Base-by-base conservation (phyloP, 2,888 invertebrate genomes). In the Didymodactylos carnosus region DNA sequence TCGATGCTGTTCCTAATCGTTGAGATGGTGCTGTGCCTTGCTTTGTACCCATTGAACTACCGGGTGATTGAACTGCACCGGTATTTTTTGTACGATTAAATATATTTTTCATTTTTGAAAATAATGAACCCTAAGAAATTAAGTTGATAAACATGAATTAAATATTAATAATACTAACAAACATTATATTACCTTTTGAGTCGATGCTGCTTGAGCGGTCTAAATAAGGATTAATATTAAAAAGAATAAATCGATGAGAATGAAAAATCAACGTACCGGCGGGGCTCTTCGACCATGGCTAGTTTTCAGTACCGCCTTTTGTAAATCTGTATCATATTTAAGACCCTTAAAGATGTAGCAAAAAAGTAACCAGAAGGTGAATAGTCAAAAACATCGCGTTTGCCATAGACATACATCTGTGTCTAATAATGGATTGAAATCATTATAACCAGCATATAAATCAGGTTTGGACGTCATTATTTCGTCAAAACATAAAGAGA, bases 271-370 rank as follows among this genome's bases (percentile, higher is more conserved):
- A 77, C 80, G 78, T 78, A 89, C 88, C 76, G 87, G 86, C 76
- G 87, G 85, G 72, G 88, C 88, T 78, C 89, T 84, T 70, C 89
- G 86, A 25, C 88, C 88, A 79, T 90, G 88, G 77, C 90, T 89
- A 27, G 87, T 89, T 77, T 88, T 86, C 39, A 90, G 83, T n/a
- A 91, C 85, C 16, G 90, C 88, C 81, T 90, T 88, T 82, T 90
- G 90, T 79, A 91, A 89, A 39, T 86, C 87, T 77, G 88, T 87
- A 82, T 91, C 91, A 78, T 88, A 87, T 72, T 88, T 86, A 76
- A 90, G 82, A 80, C 88, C 88, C 81, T 89, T n/a, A 4, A 73
- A 39, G n/a, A n/a, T n/a, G n/a, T n/a, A n/a, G n/a, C n/a, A n/a
- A n/a, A n/a, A n/a, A n/a, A n/a, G 4, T 49, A 10, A 23, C 23